A percentile compares a stretch with the other conserved stretches of the same genome.
Evolutionary conservation across 2,797 vertebrate species (phyloP).

Genomic region (Schizopygopsis malacanthus): DNA sequence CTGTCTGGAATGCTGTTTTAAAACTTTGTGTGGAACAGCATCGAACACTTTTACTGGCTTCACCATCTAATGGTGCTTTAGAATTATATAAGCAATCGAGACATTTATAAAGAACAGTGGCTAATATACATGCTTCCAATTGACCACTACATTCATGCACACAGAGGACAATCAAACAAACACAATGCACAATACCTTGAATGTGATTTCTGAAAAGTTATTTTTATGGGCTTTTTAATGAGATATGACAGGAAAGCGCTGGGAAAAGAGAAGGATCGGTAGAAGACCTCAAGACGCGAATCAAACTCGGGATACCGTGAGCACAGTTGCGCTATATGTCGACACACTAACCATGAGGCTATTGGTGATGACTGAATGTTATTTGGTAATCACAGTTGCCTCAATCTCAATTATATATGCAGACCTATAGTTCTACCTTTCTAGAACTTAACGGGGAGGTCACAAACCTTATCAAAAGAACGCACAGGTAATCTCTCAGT

Average conservation of each 20-base stretch:
- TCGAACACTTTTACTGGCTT: background rate
- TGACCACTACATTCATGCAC: background rate
- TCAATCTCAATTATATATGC: background rate
- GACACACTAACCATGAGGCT: no score
- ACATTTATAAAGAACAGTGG: background rate
- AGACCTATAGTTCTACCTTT: background rate
- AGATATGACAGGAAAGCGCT: no score
- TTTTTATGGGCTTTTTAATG: no score
- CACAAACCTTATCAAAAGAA: background rate
- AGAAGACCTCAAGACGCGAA: no score
- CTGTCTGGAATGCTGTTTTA: background rate
- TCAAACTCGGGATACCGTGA: no score
- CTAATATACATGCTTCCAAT: background rate
- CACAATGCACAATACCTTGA: no score
- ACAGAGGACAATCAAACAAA: background rate
- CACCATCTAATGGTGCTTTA: background rate
- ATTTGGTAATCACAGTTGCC: background rate
- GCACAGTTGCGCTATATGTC: no score
- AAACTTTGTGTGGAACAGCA: background rate
- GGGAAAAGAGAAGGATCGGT: no score
- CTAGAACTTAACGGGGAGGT: background rate
- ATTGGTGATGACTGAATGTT: no score
- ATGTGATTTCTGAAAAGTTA: no score
- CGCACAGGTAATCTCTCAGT: background rate
- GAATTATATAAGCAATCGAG: background rate